Percentiles rank a stretch among this genome's conserved stretches.
phyloP scores from a whole-genome alignment of 2,797 vertebrate species.

The Hypotaenidia philippensis region DNA sequence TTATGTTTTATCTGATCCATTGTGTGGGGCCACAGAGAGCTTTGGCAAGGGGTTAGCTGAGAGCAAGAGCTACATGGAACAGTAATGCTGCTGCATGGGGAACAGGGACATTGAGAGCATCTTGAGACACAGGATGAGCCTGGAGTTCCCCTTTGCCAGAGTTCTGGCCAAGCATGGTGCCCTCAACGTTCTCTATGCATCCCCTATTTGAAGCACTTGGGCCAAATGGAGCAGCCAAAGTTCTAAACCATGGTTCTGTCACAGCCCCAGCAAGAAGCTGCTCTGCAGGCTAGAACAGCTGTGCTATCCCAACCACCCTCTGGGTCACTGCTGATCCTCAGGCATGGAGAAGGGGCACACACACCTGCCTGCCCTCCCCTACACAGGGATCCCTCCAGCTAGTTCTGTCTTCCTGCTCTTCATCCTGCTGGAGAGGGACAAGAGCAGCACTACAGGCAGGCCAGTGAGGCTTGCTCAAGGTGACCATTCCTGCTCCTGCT shows the following conservation, averaged over 20 bases:
- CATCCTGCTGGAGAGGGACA: neutral
- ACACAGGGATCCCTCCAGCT: neutral
- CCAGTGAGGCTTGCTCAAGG: neutral
- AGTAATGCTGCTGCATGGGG: neutral
- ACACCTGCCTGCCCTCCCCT: neutral
- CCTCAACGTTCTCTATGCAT: neutral
- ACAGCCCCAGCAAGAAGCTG: neutral
- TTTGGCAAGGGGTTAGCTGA: neutral
- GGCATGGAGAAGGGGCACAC: neutral
- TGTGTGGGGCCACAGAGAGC: neutral
- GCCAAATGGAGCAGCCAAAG: neutral
- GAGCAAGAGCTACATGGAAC: neutral
- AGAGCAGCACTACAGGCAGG: neutral
- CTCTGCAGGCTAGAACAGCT: neutral
- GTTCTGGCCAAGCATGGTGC: neutral
- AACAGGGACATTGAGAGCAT: neutral
- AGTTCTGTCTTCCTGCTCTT: neutral
- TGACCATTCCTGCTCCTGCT: neutral
- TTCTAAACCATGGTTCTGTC: neutral
- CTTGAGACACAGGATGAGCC: neutral
- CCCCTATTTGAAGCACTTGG: neutral
- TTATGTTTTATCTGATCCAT: neutral
- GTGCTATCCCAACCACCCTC: neutral
- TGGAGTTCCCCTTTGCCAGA: neutral
- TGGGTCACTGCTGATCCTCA: neutral